Conservation (phyloP, 2,113 vertebrate genomes). For the Neolamprologus ventralis region DNA sequence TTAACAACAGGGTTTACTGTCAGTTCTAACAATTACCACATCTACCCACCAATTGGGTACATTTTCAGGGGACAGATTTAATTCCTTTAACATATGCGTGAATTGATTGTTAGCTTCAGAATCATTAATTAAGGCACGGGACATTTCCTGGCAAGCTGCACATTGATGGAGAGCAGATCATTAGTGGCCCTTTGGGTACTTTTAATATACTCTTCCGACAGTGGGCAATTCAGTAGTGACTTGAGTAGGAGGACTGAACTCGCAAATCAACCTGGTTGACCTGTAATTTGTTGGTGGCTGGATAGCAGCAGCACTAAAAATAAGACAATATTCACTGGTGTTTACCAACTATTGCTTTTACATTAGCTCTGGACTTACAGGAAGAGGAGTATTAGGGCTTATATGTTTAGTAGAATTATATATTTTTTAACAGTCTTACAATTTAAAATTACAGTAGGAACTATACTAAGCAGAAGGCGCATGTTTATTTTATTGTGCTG, state of each 20-base stretch:
- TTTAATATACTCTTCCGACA: slow-evolving; percentile 67
- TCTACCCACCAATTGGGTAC: slow-evolving; percentile 50
- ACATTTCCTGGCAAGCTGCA: slow-evolving; percentile 64
- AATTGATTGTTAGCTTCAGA: slow-evolving; percentile 71
- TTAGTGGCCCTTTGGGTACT: slow-evolving; percentile 62
- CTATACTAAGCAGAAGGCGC: neutral
- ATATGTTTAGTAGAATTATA: neutral
- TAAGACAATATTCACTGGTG: neutral
- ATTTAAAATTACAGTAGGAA: neutral
- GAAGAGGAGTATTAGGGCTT: neutral
- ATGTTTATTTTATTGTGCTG: slow-evolving; percentile 13
- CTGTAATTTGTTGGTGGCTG: slow-evolving; percentile 56
- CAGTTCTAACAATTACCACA: slow-evolving; percentile 62
- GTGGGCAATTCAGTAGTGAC: slow-evolving; percentile 46
- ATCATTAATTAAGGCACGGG: slow-evolving; percentile 64
- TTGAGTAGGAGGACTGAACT: slow-evolving; percentile 47
- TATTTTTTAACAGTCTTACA: neutral
- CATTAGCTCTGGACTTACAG: neutral
- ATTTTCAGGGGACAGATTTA: slow-evolving; percentile 61
- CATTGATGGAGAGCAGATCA: slow-evolving; percentile 64
- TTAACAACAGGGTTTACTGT: slow-evolving; percentile 44
- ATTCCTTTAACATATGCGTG: slow-evolving; percentile 63
- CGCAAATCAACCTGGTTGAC: slow-evolving; percentile 65
- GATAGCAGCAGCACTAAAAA: slow-evolving; percentile 44
- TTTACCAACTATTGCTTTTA: neutral